These are phyloP conservation scores for Radopholus similis DNA, from an alignment of 1,140 invertebrate genomes.

Conservation along the genomic window DNA sequence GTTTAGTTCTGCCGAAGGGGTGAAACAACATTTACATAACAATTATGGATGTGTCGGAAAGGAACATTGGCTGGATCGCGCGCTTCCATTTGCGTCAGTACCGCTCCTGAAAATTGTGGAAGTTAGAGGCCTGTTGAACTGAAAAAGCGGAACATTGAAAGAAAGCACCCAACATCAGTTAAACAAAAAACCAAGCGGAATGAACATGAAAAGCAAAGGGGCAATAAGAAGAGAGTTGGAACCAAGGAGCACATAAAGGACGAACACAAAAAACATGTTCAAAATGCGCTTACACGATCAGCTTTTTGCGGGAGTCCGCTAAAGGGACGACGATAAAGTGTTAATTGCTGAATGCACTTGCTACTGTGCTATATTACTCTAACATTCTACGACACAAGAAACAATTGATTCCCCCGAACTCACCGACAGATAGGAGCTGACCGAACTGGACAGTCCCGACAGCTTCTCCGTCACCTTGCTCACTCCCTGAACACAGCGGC, in stretches of 20 bases:
- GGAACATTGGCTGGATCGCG: too few relatives aligned
- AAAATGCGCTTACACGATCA: constrained; percentile 5
- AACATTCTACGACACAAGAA: neutral
- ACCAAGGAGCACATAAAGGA: neutral
- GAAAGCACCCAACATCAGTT: too few relatives aligned
- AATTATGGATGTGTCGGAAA: too few relatives aligned
- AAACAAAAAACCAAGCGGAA: neutral
- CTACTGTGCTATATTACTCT: neutral
- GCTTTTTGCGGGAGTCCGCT: constrained; percentile 16
- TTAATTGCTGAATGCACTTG: too few relatives aligned
- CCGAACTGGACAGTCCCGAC: constrained; percentile 81
- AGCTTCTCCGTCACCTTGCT: constrained; percentile 90
- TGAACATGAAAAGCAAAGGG: neutral
- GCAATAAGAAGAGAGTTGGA: neutral
- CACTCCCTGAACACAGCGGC: constrained; percentile 70
- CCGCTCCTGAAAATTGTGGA: too few relatives aligned
- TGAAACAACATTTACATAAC: too few relatives aligned
- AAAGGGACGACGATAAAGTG: neutral
- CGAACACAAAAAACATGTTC: neutral
- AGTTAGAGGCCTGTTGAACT: too few relatives aligned
- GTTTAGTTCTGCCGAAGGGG: too few relatives aligned
- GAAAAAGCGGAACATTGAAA: too few relatives aligned
- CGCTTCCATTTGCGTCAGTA: too few relatives aligned
- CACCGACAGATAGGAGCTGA: constrained; percentile 33
- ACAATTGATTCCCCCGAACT: neutral